phyloP scores from a whole-genome alignment of 2,797 vertebrate species.

The Coluber constrictor region DNA sequence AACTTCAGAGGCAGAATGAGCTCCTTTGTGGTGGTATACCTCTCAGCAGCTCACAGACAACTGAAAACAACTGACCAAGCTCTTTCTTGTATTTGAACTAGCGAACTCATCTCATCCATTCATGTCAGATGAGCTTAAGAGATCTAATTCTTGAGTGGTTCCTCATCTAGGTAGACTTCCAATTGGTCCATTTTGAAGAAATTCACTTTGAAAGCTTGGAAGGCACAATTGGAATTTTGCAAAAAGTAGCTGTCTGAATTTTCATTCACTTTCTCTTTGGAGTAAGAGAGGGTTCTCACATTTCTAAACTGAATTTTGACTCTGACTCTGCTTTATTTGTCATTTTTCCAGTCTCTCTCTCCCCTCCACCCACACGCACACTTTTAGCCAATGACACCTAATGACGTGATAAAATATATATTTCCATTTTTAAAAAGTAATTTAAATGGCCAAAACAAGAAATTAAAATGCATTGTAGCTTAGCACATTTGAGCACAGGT shows the following conservation, averaged over 20 bases:
- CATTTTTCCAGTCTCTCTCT: not conserved
- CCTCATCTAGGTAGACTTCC: not conserved
- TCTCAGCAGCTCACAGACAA: not conserved
- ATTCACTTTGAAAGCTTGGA: not conserved
- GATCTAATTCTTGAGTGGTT: not conserved
- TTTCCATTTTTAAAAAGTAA: not conserved
- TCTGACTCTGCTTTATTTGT: not conserved
- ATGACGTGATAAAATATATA: not conserved
- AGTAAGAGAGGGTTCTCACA: not conserved
- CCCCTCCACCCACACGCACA: rapidly evolving
- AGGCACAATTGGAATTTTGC: not conserved
- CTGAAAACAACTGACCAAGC: not conserved
- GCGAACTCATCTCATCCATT: not conserved
- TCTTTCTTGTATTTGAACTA: not conserved
- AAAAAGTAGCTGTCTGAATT: not conserved
- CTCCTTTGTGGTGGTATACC: not conserved
- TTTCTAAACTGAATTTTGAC: not conserved
- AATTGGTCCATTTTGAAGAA: not conserved
- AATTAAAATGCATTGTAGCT: not conserved
- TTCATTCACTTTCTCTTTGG: not conserved
- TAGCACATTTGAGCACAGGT: not conserved
- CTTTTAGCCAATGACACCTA: not conserved
- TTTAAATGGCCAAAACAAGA: not conserved
- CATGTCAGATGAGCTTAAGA: not conserved
- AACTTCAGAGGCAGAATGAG: not conserved